Evolutionary conservation across 1,140 invertebrate species (phyloP).

Genomic region (Drosophila repleta): DNA sequence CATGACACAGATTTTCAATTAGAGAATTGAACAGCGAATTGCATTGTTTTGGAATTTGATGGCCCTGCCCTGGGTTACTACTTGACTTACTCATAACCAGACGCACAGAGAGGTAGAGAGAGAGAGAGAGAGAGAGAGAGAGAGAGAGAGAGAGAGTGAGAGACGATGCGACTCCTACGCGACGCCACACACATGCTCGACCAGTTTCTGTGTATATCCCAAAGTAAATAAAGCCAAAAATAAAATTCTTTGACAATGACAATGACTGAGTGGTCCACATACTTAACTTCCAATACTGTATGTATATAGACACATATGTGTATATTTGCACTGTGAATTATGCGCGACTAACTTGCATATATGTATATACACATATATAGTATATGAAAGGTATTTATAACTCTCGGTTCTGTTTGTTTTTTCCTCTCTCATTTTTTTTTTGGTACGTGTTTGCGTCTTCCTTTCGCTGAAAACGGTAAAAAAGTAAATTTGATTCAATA

Average conservation of each 20-base stretch:
- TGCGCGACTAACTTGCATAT: conserved; percentile 7
- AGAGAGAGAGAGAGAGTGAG: neutral
- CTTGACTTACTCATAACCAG: conserved; percentile 31
- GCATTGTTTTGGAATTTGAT: conserved; percentile 38
- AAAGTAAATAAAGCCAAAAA: conserved; percentile 59
- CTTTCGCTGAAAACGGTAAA: conserved; percentile 83
- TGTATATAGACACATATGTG: neutral
- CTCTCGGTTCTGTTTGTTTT: conserved; percentile 17
- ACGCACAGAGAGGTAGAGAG: neutral
- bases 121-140: neutral
- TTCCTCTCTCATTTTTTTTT: neutral
- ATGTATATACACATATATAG: neutral
- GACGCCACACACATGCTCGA: conserved; percentile 33
- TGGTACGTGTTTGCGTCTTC: conserved; percentile 54
- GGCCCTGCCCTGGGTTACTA: conserved; percentile 46
- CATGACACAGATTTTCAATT: conserved; percentile 59
- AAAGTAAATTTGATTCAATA: conserved; percentile 81
- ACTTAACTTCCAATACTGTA: conserved; percentile 8
- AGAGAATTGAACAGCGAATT: conserved; percentile 50
- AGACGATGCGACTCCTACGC: conserved; percentile 46
- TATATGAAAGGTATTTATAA: conserved; percentile 13
- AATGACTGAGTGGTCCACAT: conserved; percentile 67
- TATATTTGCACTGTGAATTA: conserved; percentile 19
- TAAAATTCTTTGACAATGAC: conserved; percentile 76
- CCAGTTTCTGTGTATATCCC: conserved; percentile 51